These are phyloP conservation scores for Hippopotamus amphibius DNA, from an alignment of 2,113 vertebrate genomes.

Conservation along the genomic window DNA sequence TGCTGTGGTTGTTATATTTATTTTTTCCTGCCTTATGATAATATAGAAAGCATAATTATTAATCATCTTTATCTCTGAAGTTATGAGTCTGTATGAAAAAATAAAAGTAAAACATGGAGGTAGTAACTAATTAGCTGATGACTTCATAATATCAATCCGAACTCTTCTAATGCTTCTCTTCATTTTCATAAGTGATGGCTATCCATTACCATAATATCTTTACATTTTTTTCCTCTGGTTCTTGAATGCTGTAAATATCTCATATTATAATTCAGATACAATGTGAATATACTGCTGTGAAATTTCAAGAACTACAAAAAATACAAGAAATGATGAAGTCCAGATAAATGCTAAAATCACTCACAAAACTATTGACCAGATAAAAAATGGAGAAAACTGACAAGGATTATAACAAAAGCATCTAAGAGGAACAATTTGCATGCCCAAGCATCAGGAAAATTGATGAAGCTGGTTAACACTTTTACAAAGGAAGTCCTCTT, in stretches of 20 bases:
- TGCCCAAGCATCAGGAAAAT: neutral
- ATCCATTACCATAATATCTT: neutral
- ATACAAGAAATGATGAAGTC: neutral
- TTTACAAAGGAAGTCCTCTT: neutral
- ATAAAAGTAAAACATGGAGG: neutral
- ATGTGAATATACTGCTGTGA: neutral
- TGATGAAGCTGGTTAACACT: neutral
- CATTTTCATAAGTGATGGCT: neutral
- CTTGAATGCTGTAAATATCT: neutral
- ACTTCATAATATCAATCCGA: neutral
- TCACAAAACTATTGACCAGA: neutral
- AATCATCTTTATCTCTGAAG: neutral
- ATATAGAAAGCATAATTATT: neutral
- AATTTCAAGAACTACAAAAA: slow-evolving; percentile 8
- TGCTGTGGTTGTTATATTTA: neutral
- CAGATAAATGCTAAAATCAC: neutral
- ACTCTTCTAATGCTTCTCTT: neutral
- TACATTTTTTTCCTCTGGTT: neutral
- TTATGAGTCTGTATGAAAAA: neutral
- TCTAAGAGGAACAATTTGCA: neutral
- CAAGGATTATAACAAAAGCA: neutral
- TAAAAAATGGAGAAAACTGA: neutral
- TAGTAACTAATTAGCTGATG: neutral
- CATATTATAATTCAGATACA: neutral
- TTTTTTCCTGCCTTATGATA: neutral